Conservation (phyloP, 2,888 invertebrate genomes). For the Zootermopsis nevadensis region DNA sequence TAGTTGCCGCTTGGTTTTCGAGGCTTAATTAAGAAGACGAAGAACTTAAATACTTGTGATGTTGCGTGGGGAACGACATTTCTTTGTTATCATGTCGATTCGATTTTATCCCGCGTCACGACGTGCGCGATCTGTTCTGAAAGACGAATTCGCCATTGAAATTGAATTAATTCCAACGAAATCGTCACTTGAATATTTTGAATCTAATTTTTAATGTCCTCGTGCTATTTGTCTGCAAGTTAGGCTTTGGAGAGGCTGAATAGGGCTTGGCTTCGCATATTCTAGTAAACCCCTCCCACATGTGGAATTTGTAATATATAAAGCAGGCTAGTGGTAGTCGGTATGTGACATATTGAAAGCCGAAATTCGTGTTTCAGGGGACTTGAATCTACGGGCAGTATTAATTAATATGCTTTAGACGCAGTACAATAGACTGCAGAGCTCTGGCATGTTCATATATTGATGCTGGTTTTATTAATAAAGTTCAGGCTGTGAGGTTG, state of each 20-base stretch:
- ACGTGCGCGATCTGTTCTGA: not conserved
- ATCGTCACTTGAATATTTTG: not conserved
- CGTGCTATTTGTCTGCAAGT: not conserved
- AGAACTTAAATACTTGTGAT: too few relatives aligned
- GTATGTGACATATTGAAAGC: not conserved
- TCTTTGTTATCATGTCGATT: too few relatives aligned
- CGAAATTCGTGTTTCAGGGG: not conserved
- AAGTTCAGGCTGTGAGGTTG: not conserved
- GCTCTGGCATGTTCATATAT: not conserved
- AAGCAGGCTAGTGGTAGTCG: not conserved
- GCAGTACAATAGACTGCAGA: not conserved
- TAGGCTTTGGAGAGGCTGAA: not conserved
- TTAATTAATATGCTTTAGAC: slow-evolving; percentile 14
- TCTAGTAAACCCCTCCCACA: not conserved
- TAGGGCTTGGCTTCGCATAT: too few relatives aligned
- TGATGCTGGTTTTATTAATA: not conserved
- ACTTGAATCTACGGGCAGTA: not conserved
- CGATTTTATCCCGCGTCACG: too few relatives aligned
- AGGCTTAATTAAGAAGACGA: too few relatives aligned
- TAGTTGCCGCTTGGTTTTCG: too few relatives aligned
- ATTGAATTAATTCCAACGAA: not conserved
- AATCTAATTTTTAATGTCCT: not conserved
- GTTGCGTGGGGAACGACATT: too few relatives aligned
- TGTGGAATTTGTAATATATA: slow-evolving; percentile 2
- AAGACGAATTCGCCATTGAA: not conserved